Evolutionary conservation across 2,888 invertebrate genomes (phyloP).

Genomic region (Ommatoiulus sabulosus): DNA sequence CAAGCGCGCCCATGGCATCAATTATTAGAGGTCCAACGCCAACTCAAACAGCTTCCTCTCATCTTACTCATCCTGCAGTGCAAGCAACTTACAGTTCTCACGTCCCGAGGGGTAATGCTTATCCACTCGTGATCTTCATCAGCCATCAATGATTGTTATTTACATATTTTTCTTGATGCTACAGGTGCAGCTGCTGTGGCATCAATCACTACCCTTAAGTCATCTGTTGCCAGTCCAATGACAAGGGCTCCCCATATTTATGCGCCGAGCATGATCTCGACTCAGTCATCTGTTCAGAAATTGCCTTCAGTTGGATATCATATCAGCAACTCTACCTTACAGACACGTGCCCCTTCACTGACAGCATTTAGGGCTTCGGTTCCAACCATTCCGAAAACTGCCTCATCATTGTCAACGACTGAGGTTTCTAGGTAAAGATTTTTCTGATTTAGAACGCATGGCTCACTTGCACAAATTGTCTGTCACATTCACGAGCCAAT

Average conservation of each 20-base stretch:
- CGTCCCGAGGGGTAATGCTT: conserved; percentile 53
- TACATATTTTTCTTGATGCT: background rate
- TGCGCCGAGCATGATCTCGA: background rate
- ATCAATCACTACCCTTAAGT: conserved; percentile 78
- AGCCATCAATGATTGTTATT: too few relatives aligned
- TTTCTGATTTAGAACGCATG: background rate
- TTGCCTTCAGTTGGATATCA: background rate
- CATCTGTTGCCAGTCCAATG: conserved; percentile 70
- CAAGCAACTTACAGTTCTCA: conserved; percentile 56
- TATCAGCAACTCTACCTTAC: background rate
- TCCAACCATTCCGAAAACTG: conserved; percentile 6
- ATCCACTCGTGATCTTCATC: background rate
- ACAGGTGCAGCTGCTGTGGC: conserved; percentile 80
- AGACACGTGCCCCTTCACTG: background rate
- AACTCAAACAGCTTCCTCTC: background rate
- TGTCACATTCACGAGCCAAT: too few relatives aligned
- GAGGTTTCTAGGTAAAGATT: background rate
- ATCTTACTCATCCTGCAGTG: conserved; percentile 47
- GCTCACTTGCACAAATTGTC: too few relatives aligned
- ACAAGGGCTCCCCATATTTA: conserved; percentile 51
- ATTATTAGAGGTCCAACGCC: conserved; percentile 55
- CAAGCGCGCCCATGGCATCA: conserved; percentile 54
- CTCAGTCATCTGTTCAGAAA: conserved; percentile 14
- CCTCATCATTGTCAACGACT: background rate
- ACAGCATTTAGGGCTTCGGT: background rate